These are phyloP conservation scores for Apodemus speciosus DNA, from an alignment of 2,113 vertebrate genomes.

Conservation along the genomic window DNA sequence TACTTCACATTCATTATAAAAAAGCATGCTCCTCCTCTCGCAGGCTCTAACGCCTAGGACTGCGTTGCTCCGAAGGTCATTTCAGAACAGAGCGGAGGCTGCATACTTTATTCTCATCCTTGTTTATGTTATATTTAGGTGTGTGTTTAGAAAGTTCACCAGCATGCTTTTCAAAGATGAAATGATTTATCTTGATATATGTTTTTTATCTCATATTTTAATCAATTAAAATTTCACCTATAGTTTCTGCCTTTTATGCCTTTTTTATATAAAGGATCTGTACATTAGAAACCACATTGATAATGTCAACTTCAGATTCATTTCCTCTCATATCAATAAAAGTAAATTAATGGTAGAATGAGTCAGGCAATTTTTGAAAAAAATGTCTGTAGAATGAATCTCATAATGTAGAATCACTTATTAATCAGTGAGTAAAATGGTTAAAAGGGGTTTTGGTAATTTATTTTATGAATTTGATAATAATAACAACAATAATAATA, in stretches of 20 bases:
- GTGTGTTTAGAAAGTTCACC: background rate
- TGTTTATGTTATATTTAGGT: background rate
- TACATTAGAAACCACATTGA: background rate
- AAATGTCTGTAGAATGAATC: background rate
- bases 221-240: background rate
- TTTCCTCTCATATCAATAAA: background rate
- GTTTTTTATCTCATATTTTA: conserved; percentile 5
- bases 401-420: background rate
- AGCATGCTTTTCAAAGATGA: background rate
- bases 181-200: conserved; percentile 13
- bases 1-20: conserved; percentile 76
- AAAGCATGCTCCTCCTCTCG: conserved; percentile 54
- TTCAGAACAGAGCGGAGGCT: background rate
- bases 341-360: background rate
- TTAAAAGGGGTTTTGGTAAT: background rate
- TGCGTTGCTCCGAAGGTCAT: background rate
- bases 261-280: conserved; percentile 34
- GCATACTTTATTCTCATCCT: background rate
- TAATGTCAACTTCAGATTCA: background rate
- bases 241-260: conserved; percentile 17
- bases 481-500: background rate
- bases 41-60: conserved; percentile 36
- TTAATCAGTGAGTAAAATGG: background rate
- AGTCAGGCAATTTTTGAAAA: background rate
- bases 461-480: background rate